Conservation (phyloP, 2,888 invertebrate genomes). For the Xestoiulus laeticollis region DNA sequence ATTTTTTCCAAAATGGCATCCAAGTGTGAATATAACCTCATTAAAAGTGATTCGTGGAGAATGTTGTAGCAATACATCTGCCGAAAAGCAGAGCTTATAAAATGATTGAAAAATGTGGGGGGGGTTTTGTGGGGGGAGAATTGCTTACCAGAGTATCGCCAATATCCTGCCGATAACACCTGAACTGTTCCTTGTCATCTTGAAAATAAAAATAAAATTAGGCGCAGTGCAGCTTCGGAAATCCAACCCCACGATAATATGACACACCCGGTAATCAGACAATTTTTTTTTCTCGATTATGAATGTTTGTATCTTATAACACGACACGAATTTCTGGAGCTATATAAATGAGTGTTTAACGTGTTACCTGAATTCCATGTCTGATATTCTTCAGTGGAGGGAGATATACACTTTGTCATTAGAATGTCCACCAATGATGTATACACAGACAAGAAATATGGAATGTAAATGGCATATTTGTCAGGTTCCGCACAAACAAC, state of each 20-base stretch:
- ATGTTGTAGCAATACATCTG: conserved; percentile 88
- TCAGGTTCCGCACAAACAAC: conserved; percentile 68
- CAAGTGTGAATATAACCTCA: conserved; percentile 74
- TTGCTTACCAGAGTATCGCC: conserved; percentile 79
- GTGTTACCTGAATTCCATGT: conserved; percentile 64
- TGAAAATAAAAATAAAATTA: conserved; percentile 61
- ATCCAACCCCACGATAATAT: too few species aligned
- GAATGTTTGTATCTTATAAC: too few species aligned
- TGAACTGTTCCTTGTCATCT: conserved; percentile 85
- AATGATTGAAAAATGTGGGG: background rate
- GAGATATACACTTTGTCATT: conserved; percentile 81
- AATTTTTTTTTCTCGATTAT: too few species aligned
- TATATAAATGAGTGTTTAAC: too few species aligned
- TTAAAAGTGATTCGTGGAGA: conserved; percentile 75
- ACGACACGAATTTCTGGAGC: too few species aligned
- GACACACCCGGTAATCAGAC: too few species aligned
- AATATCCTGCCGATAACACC: conserved; percentile 87
- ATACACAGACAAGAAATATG: conserved; percentile 79
- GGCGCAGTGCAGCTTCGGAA: too few species aligned
- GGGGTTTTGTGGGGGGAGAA: background rate
- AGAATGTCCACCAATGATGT: conserved; percentile 79
- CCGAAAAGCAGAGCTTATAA: conserved; percentile 56
- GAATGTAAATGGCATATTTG: conserved; percentile 67
- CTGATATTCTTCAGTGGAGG: conserved; percentile 69
- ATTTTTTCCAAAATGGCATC: conserved; percentile 68